Base-by-base conservation (phyloP, 1,140 invertebrate species). In the Drosophila nasuta region DNA sequence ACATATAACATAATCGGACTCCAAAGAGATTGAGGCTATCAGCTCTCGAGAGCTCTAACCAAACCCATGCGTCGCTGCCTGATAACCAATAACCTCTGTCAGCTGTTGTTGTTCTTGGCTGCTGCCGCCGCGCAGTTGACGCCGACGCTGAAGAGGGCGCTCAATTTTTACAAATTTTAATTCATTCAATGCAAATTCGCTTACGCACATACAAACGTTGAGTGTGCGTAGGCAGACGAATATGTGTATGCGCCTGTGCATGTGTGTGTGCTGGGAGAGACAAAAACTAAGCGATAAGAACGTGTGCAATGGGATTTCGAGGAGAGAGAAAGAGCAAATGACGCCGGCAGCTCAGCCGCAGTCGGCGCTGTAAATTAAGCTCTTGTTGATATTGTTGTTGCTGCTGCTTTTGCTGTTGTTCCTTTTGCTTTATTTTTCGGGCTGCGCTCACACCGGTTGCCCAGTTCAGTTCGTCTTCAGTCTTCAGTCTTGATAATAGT, bases 161-260 rank as follows among this genome's bases (percentile, higher is more conserved):
- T 70, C 45, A 66, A 8, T 72, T 81, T 25, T 86, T 86, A 86
- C 82, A 86, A 86, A 66, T 87, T 86, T 75, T 30, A 79, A 82
- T 86, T 86, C 82, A 86, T 86, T 78, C 82, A 87, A 79, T 81
- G 82, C 82, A 72, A 86, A 85, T 69, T 75, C 52, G 54, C 65
- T 52, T 20, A 67, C 43, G 49, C 75, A 67, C 48, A 38, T 38
- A 54, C 28, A 62, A 43, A 15, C 41, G 41, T 43, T 46, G 63
- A 57, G 33, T 41, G 28, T 68, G 56, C 17, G 66, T 62, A 43
- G 56, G 77, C n/a, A 43, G 41, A 13, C n/a, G n/a, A 43, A 43
- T 20, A 10, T 4, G 28, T 52, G 7, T 43, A 2, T 65, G 62
- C 11, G 20, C 11, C 25, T 67, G 63, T 68, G 20, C 20, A 35